Conservation (phyloP, 2,113 vertebrate species). For the Laticauda colubrina region DNA sequence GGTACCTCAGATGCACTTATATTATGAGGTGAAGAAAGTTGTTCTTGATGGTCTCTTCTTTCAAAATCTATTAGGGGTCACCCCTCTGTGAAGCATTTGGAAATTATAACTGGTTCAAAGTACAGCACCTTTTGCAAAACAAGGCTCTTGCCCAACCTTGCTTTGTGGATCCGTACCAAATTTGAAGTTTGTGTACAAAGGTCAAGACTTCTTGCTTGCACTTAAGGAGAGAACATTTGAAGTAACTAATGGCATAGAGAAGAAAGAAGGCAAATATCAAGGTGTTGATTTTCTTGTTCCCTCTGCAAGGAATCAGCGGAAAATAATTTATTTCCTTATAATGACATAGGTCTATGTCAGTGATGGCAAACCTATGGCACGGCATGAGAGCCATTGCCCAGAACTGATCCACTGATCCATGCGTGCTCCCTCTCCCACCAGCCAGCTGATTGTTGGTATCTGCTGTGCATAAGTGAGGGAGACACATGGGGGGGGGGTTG, state of each 20-base stretch:
- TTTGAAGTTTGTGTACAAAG: neutral
- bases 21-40: neutral
- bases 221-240: neutral
- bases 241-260: neutral
- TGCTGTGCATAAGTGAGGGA: too few relatives aligned
- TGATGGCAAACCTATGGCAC: too few relatives aligned
- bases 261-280: neutral
- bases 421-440: too few relatives aligned
- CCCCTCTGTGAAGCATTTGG: neutral
- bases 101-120: neutral
- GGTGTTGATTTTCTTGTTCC: neutral
- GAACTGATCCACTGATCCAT: too few relatives aligned
- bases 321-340: neutral
- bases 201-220: neutral
- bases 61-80: neutral
- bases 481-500: too few relatives aligned
- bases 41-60: neutral
- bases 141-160: neutral
- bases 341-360: neutral
- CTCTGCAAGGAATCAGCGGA: neutral
- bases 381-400: too few relatives aligned
- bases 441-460: too few relatives aligned
- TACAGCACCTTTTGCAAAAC: neutral
- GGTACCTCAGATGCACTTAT: neutral
- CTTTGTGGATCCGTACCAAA: neutral